Evolutionary conservation across 1,140 invertebrate species (phyloP).

Genomic region (Drosophila kepulauana): DNA sequence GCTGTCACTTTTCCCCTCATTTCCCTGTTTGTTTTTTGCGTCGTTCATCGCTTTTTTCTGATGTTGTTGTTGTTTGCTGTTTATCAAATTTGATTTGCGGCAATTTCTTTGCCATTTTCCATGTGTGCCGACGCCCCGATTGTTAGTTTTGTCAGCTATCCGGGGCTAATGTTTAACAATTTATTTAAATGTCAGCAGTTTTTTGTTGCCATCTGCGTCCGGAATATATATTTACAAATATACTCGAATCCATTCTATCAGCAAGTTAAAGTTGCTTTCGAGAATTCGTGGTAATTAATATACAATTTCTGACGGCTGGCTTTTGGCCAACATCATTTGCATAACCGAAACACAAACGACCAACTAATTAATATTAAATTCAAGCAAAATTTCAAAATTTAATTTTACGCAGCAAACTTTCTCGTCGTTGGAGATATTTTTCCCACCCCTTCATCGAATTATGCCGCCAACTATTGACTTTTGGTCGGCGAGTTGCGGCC

Average conservation of each 20-base stretch:
- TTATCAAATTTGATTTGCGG: constrained; percentile 83
- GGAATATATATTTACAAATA: neutral
- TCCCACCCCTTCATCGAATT: constrained; percentile 8
- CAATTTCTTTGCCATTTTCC: constrained; percentile 80
- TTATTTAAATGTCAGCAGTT: constrained; percentile 81
- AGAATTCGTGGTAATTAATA: constrained; percentile 62
- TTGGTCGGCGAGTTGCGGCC: constrained; percentile 51
- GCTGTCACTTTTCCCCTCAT: constrained; percentile 75
- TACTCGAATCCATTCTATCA: neutral
- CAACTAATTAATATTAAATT: constrained; percentile 82
- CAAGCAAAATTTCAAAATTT: constrained; percentile 72
- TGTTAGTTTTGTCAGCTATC: constrained; percentile 70
- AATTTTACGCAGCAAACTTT: constrained; percentile 70
- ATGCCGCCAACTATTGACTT: constrained; percentile 73
- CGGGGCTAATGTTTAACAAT: constrained; percentile 71
- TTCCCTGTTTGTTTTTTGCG: constrained; percentile 50
- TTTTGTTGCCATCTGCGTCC: constrained; percentile 36
- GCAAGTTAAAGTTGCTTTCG: constrained; percentile 1
- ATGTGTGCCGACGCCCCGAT: constrained; percentile 53
- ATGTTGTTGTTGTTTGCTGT: constrained; percentile 34
- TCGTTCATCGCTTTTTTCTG: constrained; percentile 34
- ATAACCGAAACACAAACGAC: constrained; percentile 68
- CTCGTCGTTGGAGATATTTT: neutral
- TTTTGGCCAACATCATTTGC: constrained; percentile 58
- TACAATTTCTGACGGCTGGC: constrained; percentile 47